A percentile compares a stretch with the other conserved stretches of the same genome.
These are phyloP conservation scores for Odocoileus hemionus DNA, from an alignment of 2,113 vertebrate genomes.

Conservation along the genomic window DNA sequence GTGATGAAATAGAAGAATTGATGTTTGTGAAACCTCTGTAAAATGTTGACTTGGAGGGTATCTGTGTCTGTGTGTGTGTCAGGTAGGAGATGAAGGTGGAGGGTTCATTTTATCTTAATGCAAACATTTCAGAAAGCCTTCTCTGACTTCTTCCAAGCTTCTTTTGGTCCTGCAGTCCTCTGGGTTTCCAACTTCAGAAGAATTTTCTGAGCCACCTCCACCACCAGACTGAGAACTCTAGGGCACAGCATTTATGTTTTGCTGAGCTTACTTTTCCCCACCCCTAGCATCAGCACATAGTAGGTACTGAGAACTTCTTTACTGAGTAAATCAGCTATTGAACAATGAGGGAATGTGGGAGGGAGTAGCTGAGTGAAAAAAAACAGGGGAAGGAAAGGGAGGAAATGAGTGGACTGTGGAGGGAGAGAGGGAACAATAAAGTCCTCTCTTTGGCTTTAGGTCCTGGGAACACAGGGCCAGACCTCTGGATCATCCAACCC, in stretches of 20 bases:
- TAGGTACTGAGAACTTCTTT: background rate
- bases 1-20: background rate
- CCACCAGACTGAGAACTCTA: background rate
- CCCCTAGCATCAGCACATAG: background rate
- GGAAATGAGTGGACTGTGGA: background rate
- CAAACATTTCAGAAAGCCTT: background rate
- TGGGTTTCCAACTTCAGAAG: background rate
- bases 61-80: background rate
- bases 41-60: background rate
- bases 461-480: background rate
- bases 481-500: conserved; percentile 48
- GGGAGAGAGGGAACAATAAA: background rate
- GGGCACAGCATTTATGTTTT: background rate
- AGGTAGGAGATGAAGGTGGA: accelerated
- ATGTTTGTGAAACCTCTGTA: background rate
- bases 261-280: background rate
- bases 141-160: background rate
- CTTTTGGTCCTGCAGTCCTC: background rate
- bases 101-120: background rate
- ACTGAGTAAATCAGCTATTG: background rate
- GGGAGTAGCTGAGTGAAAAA: background rate
- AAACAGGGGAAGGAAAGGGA: background rate
- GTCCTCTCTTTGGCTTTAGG: conserved; percentile 3
- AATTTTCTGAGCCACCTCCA: background rate
- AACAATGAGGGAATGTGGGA: background rate